Conservation (phyloP, 1,140 invertebrate genomes). For the Brachionus angularis region DNA sequence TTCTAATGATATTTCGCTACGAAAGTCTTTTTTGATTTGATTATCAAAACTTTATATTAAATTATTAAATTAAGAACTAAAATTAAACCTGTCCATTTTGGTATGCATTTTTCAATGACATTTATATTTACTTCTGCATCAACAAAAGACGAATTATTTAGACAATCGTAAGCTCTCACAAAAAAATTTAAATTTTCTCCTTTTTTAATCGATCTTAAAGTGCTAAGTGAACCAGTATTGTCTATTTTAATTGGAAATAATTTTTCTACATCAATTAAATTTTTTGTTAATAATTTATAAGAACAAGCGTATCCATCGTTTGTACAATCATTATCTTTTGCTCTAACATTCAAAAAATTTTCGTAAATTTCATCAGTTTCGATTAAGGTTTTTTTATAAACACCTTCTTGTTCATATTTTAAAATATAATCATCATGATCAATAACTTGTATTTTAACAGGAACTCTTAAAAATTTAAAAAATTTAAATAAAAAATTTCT, state of each 20-base stretch:
- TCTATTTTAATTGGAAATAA: constrained; percentile 41
- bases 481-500: too few species aligned
- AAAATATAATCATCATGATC: constrained; percentile 34
- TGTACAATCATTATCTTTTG: constrained; percentile 39
- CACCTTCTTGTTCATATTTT: constrained; percentile 19
- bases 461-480: constrained; percentile 4
- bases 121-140: not conserved
- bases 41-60: too few species aligned
- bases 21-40: too few species aligned
- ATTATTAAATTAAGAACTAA: too few species aligned
- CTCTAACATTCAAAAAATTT: constrained; percentile 26
- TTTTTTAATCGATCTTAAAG: not conserved
- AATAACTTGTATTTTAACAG: constrained; percentile 33
- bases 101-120: constrained; percentile 3
- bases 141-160: constrained; percentile 2
- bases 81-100: constrained; percentile 33
- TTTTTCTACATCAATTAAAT: constrained; percentile 13
- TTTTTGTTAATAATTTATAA: constrained; percentile 1
- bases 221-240: not conserved
- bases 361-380: constrained; percentile 30
- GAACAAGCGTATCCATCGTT: constrained; percentile 32
- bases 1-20: too few species aligned
- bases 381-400: not conserved
- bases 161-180: constrained; percentile 18
- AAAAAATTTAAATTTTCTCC: not conserved